Evolutionary conservation across 2,888 invertebrate species (phyloP), one percentile per base, ranked within the genome.

Genomic region (Panzeria rudis): DNA sequence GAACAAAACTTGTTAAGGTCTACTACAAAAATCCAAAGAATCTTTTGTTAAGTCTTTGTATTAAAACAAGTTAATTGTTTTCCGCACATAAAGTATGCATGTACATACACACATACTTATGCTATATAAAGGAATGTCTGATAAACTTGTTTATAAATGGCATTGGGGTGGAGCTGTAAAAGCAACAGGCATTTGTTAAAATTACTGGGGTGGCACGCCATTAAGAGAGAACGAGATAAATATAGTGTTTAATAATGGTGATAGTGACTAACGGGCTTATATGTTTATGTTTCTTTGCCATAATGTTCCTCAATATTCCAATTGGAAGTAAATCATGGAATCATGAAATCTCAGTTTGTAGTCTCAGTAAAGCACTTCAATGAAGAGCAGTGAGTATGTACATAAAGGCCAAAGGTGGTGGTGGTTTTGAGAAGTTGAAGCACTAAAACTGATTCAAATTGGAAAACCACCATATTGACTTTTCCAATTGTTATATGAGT

Each of bases 271-370:
- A 47, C 7, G 17, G 35, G 38, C 44, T 38, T 38, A 3, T 11
- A 38, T 11, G 56, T 41, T 25, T 41, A 35, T 68, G 78, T 79
- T 85, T 61, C 75, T n/a, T 1, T 77, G 11, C 72, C 83, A 73
- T 66, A 2, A 15, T 17, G 72, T 80, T 80, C 38, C 76, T 13
- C 1, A 3, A 0, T 9, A 50, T 82, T 87, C 86, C 86, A 83
- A 77, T 79, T 87, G 86, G 86, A 86, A 81, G 25, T 41, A 81
- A 75, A 72, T 81, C 75, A 56, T 86, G 86, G 86, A 86, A 81
- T 50, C n/a, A 29, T 15, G 13, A 25, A 77, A 82, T 85, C 84
- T 72, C 82, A 75, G 85, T 71, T 66, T 56, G 15, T 71, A 41
- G 25, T 77, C 50, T 50, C 50, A 38, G 76, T 76, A 76, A 82